A percentile compares a stretch with the other conserved stretches of the same genome.
Evolutionary conservation across 2,797 vertebrate genomes (phyloP).

Genomic region (Melanotaenia nigrans): DNA sequence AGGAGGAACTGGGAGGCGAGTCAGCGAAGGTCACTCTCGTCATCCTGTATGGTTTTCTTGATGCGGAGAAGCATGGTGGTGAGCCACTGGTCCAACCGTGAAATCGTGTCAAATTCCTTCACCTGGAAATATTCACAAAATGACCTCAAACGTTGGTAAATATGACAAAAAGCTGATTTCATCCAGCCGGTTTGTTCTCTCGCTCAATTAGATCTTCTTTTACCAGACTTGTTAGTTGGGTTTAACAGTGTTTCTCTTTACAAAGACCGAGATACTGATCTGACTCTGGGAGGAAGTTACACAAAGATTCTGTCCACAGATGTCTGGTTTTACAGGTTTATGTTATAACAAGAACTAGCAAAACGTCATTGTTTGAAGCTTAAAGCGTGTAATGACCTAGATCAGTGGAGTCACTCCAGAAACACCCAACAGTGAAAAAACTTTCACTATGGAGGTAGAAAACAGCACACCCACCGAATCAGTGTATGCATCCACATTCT

Average conservation of each 20-base stretch:
- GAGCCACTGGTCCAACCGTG: slow-evolving; percentile 94
- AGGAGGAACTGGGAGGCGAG: neutral
- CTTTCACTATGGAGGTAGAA: neutral
- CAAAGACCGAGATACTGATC: too few species aligned
- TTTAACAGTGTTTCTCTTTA: too few species aligned
- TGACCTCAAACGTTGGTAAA: neutral
- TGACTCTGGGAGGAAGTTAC: too few species aligned
- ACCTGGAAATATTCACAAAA: slow-evolving; percentile 63
- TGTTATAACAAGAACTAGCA: too few species aligned
- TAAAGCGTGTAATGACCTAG: too few species aligned
- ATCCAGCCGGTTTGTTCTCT: neutral
- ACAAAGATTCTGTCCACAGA: too few species aligned
- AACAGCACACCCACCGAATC: slow-evolving; percentile 84
- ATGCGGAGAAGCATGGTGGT: slow-evolving; percentile 94
- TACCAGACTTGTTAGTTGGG: too few species aligned
- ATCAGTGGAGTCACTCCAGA: too few species aligned
- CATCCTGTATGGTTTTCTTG: slow-evolving; percentile 94
- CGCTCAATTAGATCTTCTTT: too few species aligned
- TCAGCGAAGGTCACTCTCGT: slow-evolving; percentile 91
- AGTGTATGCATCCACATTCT: slow-evolving; percentile 91
- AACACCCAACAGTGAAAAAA: too few species aligned
- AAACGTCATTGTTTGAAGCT: too few species aligned
- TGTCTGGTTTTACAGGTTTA: too few species aligned
- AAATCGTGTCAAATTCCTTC: slow-evolving; percentile 91
- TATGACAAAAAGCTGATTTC: neutral